Evolutionary conservation across 2,888 invertebrate species (phyloP).

Genomic region (Trissolcus japonicus): DNA sequence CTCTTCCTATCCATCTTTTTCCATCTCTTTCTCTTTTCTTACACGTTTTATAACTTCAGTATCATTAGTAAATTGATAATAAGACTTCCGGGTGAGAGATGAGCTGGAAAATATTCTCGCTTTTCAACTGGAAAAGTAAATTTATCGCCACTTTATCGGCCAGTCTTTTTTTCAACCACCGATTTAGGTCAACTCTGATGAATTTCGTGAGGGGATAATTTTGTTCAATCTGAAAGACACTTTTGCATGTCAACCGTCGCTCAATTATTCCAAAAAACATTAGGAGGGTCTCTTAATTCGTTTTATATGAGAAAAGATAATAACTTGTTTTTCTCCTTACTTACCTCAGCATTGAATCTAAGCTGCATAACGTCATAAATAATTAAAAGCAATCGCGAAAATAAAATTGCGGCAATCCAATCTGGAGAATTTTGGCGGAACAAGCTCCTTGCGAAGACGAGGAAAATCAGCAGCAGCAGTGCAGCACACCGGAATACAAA

Average conservation of each 20-base stretch:
- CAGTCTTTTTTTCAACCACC: constrained; percentile 11
- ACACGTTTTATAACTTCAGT: too few relatives aligned
- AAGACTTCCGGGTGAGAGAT: constrained; percentile 1
- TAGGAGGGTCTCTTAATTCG: too few relatives aligned
- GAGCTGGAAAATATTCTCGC: neutral
- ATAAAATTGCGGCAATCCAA: constrained; percentile 3
- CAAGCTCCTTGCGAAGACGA: neutral
- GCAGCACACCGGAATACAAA: constrained; percentile 9
- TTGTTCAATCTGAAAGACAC: constrained; percentile 14
- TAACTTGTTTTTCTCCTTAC: constrained; percentile 5
- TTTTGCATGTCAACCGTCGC: constrained; percentile 16
- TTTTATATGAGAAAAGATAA: neutral
- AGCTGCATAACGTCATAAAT: constrained; percentile 2
- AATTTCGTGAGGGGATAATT: constrained; percentile 6
- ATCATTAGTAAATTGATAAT: constrained; percentile 6
- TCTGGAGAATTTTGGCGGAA: neutral
- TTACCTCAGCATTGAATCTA: constrained; percentile 7
- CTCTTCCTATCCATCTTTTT: too few relatives aligned
- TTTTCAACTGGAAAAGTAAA: constrained; percentile 12
- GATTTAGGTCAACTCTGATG: constrained; percentile 32
- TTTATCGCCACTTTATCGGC: constrained; percentile 23
- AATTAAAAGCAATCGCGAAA: constrained; percentile 12
- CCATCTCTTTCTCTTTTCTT: too few relatives aligned
- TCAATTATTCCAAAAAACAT: constrained; percentile 15
- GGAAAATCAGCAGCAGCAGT: constrained; percentile 13